Conservation (phyloP, 2,113 vertebrate species). For the Spizaetus ornatus region DNA sequence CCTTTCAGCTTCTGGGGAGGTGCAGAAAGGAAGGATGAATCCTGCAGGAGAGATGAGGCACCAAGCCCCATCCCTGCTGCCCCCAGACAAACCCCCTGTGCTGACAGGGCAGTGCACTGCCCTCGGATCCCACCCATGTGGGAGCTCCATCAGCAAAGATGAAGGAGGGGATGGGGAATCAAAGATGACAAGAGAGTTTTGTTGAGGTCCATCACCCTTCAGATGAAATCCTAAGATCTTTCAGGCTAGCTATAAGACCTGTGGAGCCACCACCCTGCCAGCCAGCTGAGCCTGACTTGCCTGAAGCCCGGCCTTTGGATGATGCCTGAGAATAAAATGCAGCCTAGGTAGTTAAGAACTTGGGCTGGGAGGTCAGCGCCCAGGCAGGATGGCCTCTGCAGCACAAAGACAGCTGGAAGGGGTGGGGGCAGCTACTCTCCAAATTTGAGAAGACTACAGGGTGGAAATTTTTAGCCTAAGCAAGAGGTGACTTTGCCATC, state of each 20-base stretch:
- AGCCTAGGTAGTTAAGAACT: background rate
- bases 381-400: background rate
- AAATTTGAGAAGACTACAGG: background rate
- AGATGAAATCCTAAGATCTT: background rate
- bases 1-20: background rate
- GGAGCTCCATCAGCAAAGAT: background rate
- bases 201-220: background rate
- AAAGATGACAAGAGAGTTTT: background rate
- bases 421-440: background rate
- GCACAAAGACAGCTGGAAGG: background rate
- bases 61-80: fast-evolving
- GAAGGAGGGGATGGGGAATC: background rate
- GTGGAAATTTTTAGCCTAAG: background rate
- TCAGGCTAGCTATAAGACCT: background rate
- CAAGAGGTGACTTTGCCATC: background rate
- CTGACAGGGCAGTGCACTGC: background rate
- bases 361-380: fast-evolving
- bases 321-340: background rate
- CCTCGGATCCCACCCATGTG: fast-evolving
- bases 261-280: background rate
- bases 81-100: background rate
- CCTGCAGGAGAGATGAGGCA: background rate
- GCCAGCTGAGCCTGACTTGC: background rate
- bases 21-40: background rate
- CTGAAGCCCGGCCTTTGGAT: background rate